Evolutionary conservation across 2,113 vertebrate genomes (phyloP).

Genomic region (Corvus moneduloides): DNA sequence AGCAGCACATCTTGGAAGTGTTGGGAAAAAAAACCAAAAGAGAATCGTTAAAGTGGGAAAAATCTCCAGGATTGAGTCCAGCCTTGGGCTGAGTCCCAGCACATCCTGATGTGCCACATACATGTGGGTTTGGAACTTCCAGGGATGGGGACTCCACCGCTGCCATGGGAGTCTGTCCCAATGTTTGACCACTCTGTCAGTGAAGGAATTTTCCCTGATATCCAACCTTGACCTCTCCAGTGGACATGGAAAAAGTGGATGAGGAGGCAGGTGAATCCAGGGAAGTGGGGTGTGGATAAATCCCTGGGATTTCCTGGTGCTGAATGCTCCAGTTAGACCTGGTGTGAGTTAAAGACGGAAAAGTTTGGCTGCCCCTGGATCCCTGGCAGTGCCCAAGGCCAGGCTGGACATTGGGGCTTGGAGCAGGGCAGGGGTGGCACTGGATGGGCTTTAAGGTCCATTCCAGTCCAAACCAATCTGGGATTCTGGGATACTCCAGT

Average conservation of each 20-base stretch:
- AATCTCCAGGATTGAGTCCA: background rate
- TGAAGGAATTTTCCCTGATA: background rate
- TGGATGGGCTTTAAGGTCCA: background rate
- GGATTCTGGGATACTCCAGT: background rate
- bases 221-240: background rate
- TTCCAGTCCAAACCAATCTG: background rate
- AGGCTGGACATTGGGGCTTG: background rate
- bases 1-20: fast-evolving
- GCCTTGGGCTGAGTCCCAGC: background rate
- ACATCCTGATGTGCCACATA: background rate
- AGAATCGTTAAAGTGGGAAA: fast-evolving
- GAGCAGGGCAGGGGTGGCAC: background rate
- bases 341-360: background rate
- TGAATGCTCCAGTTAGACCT: background rate
- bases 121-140: fast-evolving
- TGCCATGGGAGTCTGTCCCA: background rate
- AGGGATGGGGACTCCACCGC: background rate
- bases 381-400: background rate
- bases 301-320: background rate
- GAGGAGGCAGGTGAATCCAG: background rate
- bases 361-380: background rate
- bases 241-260: background rate
- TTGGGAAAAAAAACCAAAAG: background rate
- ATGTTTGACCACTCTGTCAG: fast-evolving
- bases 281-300: background rate